Evolutionary conservation across 2,888 invertebrate genomes (phyloP), one percentile per base, ranked within the genome.

Genomic region (Stomorhina lunata): DNA sequence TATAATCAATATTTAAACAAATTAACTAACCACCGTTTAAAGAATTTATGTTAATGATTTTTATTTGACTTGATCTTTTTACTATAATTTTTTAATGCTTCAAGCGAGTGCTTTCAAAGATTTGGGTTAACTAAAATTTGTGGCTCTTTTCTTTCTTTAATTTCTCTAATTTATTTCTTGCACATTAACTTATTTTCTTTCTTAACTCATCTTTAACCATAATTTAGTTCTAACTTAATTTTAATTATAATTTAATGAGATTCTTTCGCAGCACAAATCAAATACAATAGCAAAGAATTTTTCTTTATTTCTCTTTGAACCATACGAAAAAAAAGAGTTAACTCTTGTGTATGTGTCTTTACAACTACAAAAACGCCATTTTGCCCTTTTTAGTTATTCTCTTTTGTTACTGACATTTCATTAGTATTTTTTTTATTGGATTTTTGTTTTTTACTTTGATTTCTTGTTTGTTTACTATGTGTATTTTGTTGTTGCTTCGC

Each of bases 301-400:
- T 68, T 53, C 57, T 65, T n/a, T 71, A 9, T 40, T 29, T 72
- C 15, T 37, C 12, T 37, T 65, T 25, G 10, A 27, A 65, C 12
- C n/a, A n/a, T n/a, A n/a, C n/a, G n/a, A 63, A 63, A 40, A 50
- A 55, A 17, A 10, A 45, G 15, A 34, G 20, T 15, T 53, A n/a
- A n/a, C n/a, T n/a, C n/a, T n/a, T 10, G 15, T 65, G 57, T 25
- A n/a, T 72, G 81, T 37, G 53, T 50, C 53, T 59, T 68, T 69
- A 78, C 73, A 73, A 83, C 81, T 86, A 81, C 81, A 85, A 85
- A 84, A 86, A 88, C 87, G 87, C 87, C 88, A 88, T 88, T 86
- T 88, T 88, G 86, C 87, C 88, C 86, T 87, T 87, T 87, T 86
- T 84, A 80, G 76, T 80, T 75, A 77, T 84, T 85, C 73, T 63